A percentile compares a stretch with the other conserved stretches of the same genome.
Evolutionary conservation across 2,797 vertebrate species (phyloP).

Genomic region (Sphenopsis melanotis): DNA sequence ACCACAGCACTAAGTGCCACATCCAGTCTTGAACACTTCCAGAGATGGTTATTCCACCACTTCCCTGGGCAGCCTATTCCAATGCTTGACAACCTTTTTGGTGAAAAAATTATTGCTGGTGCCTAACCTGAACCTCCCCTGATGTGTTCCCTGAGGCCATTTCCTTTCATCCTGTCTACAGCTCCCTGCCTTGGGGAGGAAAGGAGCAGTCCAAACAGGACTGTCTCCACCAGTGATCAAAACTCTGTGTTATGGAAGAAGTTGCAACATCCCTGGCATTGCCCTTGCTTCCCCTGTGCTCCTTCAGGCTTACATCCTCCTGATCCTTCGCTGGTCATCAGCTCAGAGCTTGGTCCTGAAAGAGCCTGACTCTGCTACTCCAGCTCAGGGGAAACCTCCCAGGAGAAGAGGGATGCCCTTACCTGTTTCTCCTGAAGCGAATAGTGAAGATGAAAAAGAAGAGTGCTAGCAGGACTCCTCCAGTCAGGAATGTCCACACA

Average conservation of each 20-base stretch:
- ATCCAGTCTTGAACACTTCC: neutral
- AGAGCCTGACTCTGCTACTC: rapidly evolving
- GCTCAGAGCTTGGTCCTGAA: neutral
- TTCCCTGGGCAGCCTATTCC: neutral
- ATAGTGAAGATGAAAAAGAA: conserved; percentile 91
- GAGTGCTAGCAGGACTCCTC: conserved; percentile 84
- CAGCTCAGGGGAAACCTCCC: neutral
- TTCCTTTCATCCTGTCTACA: neutral
- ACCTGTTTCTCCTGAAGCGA: conserved; percentile 95
- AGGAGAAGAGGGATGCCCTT: conserved; percentile 6
- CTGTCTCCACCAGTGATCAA: neutral
- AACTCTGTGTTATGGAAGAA: neutral
- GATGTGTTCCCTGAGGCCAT: neutral
- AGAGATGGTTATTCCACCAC: neutral
- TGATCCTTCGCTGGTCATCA: neutral
- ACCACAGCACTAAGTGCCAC: neutral
- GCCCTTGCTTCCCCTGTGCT: neutral
- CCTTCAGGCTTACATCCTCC: neutral
- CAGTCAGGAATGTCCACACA: conserved; percentile 87
- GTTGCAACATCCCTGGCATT: neutral
- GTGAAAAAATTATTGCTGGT: neutral
- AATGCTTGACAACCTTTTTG: neutral
- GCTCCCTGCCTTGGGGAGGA: neutral
- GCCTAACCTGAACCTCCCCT: neutral
- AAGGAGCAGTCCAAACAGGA: neutral